These are phyloP conservation scores for Adelognathus sp. DNA, from an alignment of 2,888 invertebrate genomes.

Conservation along the genomic window DNA sequence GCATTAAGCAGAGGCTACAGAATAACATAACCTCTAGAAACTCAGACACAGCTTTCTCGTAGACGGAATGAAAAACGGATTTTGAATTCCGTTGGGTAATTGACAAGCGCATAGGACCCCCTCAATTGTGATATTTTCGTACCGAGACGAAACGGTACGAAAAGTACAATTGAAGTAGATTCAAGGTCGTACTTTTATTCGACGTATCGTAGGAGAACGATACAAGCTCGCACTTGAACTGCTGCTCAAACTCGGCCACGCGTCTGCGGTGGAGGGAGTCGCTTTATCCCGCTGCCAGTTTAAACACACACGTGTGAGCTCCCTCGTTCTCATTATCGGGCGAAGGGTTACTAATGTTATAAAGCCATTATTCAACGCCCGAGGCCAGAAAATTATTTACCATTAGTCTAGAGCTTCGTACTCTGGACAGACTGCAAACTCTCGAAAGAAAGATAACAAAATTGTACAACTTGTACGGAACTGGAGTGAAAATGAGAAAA, in stretches of 20 bases:
- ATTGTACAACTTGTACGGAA: too few species aligned
- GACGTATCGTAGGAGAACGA: neutral
- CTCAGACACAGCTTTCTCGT: too few species aligned
- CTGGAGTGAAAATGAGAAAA: too few species aligned
- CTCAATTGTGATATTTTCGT: neutral
- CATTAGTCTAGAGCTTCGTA: neutral
- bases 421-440: too few species aligned
- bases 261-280: neutral
- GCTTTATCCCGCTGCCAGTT: neutral
- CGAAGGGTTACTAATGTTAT: neutral
- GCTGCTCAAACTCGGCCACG: neutral
- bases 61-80: too few species aligned
- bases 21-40: too few species aligned
- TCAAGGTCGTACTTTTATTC: neutral
- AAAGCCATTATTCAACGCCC: conserved; percentile 1
- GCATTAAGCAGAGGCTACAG: too few species aligned
- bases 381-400: neutral
- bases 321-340: neutral
- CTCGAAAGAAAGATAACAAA: too few species aligned
- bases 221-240: neutral
- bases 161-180: neutral
- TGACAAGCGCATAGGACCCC: too few species aligned
- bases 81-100: too few species aligned
- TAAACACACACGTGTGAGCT: neutral
- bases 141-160: too few species aligned